A percentile compares a stretch with the other conserved stretches of the same genome.
Evolutionary conservation across 2,888 invertebrate genomes (phyloP).

Genomic region (Siphlonurus alternatus): DNA sequence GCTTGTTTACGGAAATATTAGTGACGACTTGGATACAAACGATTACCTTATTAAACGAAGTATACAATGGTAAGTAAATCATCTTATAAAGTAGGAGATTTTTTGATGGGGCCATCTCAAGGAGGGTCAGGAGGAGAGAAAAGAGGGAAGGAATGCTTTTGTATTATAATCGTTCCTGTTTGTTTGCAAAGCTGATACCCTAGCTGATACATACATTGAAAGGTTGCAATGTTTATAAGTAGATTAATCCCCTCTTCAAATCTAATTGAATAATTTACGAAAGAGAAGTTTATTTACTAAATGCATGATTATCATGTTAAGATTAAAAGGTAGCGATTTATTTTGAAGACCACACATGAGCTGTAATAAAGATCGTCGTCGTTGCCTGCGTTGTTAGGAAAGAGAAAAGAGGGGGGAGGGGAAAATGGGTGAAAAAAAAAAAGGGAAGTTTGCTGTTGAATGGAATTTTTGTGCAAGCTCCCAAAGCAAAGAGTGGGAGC

Average conservation of each 20-base stretch:
- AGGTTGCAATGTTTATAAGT: no score
- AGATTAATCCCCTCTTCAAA: no score
- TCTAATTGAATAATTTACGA: no score
- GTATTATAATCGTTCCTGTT: not conserved
- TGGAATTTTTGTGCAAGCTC: not conserved
- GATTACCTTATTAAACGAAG: no score
- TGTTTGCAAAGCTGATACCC: not conserved
- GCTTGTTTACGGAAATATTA: no score
- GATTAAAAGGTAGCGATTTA: not conserved
- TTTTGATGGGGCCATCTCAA: not conserved
- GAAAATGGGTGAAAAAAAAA: not conserved
- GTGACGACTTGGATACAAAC: no score
- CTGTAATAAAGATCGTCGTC: not conserved
- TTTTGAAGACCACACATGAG: not conserved
- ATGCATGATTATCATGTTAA: no score
- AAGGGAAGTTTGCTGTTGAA: not conserved
- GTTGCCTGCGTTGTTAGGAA: not conserved
- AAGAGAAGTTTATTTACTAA: no score
- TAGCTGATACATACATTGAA: no score
- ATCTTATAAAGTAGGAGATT: not conserved
- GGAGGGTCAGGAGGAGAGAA: not conserved
- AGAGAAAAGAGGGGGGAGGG: not conserved
- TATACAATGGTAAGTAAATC: not conserved
- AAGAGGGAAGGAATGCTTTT: not conserved
- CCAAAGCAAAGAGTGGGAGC: not conserved